These are phyloP conservation scores for Cephalopholis sonnerati DNA, from an alignment of 2,113 vertebrate genomes.

Conservation along the genomic window DNA sequence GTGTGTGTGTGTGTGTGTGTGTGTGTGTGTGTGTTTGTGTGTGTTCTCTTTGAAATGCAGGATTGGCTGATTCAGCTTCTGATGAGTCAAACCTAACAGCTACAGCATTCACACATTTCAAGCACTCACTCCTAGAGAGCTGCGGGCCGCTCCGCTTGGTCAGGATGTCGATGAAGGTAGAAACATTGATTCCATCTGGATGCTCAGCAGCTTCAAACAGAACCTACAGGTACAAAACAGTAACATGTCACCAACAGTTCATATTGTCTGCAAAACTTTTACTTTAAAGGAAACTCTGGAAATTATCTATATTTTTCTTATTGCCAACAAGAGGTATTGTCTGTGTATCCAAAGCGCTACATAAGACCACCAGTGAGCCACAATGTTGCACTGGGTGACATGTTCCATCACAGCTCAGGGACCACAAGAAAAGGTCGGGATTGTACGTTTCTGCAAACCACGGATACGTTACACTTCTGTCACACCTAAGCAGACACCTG, in stretches of 20 bases:
- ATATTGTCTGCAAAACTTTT: not conserved
- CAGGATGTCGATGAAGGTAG: slow-evolving; percentile 86
- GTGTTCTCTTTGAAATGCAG: not conserved
- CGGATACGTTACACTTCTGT: no score
- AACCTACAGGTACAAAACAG: slow-evolving; percentile 69
- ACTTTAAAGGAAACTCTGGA: not conserved
- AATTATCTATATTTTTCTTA: not conserved
- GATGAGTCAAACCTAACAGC: not conserved
- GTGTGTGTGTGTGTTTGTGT: not conserved
- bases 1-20: not conserved
- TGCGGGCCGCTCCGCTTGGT: slow-evolving; percentile 86
- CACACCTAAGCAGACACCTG: no score
- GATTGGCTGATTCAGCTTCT: not conserved
- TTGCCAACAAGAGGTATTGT: not conserved
- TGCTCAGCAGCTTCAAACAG: slow-evolving; percentile 92
- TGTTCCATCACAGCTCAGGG: no score
- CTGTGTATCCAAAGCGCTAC: not conserved
- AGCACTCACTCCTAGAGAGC: slow-evolving; percentile 87
- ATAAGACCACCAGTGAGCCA: no score
- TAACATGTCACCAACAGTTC: not conserved
- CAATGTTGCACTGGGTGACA: no score
- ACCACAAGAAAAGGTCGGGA: no score
- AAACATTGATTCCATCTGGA: slow-evolving; percentile 81
- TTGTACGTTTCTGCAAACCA: no score
- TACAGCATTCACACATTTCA: not conserved